Base-by-base conservation (phyloP, 1,140 invertebrate species). In the Thrips palmi region DNA sequence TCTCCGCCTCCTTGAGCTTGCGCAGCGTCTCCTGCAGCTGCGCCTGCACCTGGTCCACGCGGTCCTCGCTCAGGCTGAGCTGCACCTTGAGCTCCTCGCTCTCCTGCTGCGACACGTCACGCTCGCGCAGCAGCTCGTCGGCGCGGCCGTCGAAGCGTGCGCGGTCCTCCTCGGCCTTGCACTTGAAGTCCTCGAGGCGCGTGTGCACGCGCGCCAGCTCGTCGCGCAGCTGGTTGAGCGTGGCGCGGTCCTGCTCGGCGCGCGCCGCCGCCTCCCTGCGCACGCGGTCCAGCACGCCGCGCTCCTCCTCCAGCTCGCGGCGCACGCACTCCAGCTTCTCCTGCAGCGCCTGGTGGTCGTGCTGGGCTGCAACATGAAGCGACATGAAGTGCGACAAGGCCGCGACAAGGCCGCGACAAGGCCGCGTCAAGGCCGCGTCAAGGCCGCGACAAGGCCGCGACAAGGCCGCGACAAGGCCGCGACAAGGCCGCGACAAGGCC, bases 1-100 rank as follows among this genome's bases (percentile, higher is more conserved):
- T 80, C 54, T 84, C 81, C 46, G 64, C 77, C 52, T 87, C 82
- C 61, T 83, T 84, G 1, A 82, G 52, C 53, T 81, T 80, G 32
- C 79, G 60, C 8, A 68, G 52, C 1, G 77, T 77, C 40, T 85
- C 80, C 41, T 79, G 74, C 25, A 84, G 56, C 47, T 84, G 78
- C 41, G 67, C 67, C 39, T 72, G 72, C 11, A 78, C 52, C 29
- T 67, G 68, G 45, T 83, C 78, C 29, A 74, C 62, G 50, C 76
- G 77, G 52, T 85, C 80, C 58, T 85, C 81, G 1, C 67, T 63
- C 14, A 84, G 58, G 11, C 79, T 68, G 1, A 85, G 56, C 47
- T 84, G 79, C 32, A 80, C 71, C 47, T 77, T 73, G 6, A 80
- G 52, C 48, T 85, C 81, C 47, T 82, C 76, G 14, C 67, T 65